Base-by-base conservation (phyloP, 2,888 invertebrate genomes). In the Xanthostigma xanthostigma region DNA sequence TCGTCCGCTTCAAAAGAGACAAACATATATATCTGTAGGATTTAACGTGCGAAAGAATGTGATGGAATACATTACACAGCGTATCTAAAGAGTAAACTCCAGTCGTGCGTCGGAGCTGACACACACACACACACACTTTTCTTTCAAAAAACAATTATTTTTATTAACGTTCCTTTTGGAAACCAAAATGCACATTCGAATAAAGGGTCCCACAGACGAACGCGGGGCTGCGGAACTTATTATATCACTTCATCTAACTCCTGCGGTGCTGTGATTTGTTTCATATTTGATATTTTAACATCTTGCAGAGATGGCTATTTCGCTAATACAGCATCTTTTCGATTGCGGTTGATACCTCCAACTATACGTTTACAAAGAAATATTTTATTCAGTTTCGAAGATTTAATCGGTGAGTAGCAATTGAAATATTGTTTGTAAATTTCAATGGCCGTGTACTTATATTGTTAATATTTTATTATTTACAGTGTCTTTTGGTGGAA, bases 401-500 rank as follows among this genome's bases (percentile, higher is more conserved):
- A 79, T 60, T 64, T 80, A 43, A 71, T 79, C 9, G 79, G 77
- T 76, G 57, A 63, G 62, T 53, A 17, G 35, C 9, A 46, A 41
- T 49, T 47, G n/a, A n/a, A 34, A 34, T n/a, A 12, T 33, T 11
- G 17, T 11, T 12, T n/a, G 3, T 41, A 41, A 4, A 41, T 4
- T 11, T 47, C 14, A 13, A 34, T 48, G 34, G 5, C 1, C 34
- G 6, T 36, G 47, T n/a, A 10, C 40, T 10, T n/a, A 12, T 12
- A 39, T 14, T n/a, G n/a, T n/a, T n/a, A 40, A 46, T 41, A 9
- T 17, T 12, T 43, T 14, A 39, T 33, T 48, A 17, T 34, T 60
- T 66, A 45, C 53, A 78, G 79, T 78, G 0, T 78, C 78, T 0
- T 74, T 78, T 53, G 79, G 79, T 1, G 79, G 79, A 1, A 76